A percentile compares a stretch with the other conserved stretches of the same genome.
phyloP scores from a whole-genome alignment of 2,888 invertebrate genomes.

The Villa cingulata region DNA sequence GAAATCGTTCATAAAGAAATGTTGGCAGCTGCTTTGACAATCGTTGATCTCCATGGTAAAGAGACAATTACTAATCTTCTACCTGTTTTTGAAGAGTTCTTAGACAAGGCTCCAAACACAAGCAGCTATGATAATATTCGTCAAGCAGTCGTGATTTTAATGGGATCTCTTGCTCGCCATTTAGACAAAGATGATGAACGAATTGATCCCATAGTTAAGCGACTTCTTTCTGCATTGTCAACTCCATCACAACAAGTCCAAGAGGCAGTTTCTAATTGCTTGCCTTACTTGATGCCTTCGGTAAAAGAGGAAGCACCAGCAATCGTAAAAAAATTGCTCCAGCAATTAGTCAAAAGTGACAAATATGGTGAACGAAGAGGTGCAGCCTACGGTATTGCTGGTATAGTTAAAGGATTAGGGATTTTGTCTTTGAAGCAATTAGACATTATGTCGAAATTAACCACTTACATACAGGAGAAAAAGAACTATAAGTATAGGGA shows the following conservation, averaged over 20 bases:
- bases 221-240: conserved; percentile 78
- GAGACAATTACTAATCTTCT: conserved; percentile 60
- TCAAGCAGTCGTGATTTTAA: conserved; percentile 90
- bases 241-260: conserved; percentile 98
- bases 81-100: conserved; percentile 85
- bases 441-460: conserved; percentile 88
- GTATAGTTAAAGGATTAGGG: conserved; percentile 91
- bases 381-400: conserved; percentile 95
- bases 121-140: conserved; percentile 83
- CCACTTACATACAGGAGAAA: conserved; percentile 90
- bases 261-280: conserved; percentile 91
- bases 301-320: conserved; percentile 82
- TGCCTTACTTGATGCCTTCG: conserved; percentile 85
- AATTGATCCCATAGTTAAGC: conserved; percentile 85
- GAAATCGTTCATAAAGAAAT: conserved; percentile 74
- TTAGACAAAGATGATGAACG: conserved; percentile 78
- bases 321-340: conserved; percentile 74
- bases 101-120: conserved; percentile 84
- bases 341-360: conserved; percentile 76
- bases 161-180: conserved; percentile 95
- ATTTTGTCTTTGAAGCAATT: conserved; percentile 88
- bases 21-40: conserved; percentile 83
- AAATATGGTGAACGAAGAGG: conserved; percentile 77
- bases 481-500: conserved; percentile 89
- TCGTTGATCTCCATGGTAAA: conserved; percentile 88